Base-by-base conservation (phyloP, 1,140 invertebrate genomes). In the Brachionus calyciflorus region DNA sequence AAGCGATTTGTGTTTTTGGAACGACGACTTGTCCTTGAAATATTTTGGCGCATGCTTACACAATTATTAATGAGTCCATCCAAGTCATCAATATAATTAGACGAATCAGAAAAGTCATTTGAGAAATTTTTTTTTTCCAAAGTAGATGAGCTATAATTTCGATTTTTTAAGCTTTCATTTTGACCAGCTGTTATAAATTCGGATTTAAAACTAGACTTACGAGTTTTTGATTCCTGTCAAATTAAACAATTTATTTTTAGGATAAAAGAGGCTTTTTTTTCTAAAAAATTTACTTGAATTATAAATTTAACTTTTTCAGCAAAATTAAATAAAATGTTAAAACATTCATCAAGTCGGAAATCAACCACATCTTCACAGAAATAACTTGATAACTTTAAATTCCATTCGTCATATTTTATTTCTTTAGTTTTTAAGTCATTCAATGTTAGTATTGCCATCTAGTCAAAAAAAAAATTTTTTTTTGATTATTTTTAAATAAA, bases 371-470 rank as follows among this genome's bases (percentile, higher is more conserved):
- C 81, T 78, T 85, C 84, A 78, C 81, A 85, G 70, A 83, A 84
- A 79, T 82, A 82, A 14, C 78, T 46, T 9, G 80, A 79, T 57
- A 84, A 76, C 53, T 82, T 81, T 7, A 79, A 76, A 14, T 81
- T 79, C 40, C 86, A 68, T 7, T 87, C 86, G 79, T 94, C 92
- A 7, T 97, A 88, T 81, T 93, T 90, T 49, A 90, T 88, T 87
- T 95, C 89, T 77, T 91, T 90, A 53, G 89, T 86, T 81, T 93
- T 90, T 24, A 94, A 84, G 10, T 89, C 89, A 9, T 60, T 88
- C 83, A 69, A 95, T 88, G 83, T 94, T 92, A 80, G 89, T 87
- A 80, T 90, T 89, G 2, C 93, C 92, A 80, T 91, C 89, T 91
- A 37, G 9, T 1, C n/a, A 37, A 60, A 60, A 60, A 17, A 28